A percentile compares a stretch with the other conserved stretches of the same genome.
phyloP scores from a whole-genome alignment of 2,888 invertebrate species.

The Drosophila acutilabella region DNA sequence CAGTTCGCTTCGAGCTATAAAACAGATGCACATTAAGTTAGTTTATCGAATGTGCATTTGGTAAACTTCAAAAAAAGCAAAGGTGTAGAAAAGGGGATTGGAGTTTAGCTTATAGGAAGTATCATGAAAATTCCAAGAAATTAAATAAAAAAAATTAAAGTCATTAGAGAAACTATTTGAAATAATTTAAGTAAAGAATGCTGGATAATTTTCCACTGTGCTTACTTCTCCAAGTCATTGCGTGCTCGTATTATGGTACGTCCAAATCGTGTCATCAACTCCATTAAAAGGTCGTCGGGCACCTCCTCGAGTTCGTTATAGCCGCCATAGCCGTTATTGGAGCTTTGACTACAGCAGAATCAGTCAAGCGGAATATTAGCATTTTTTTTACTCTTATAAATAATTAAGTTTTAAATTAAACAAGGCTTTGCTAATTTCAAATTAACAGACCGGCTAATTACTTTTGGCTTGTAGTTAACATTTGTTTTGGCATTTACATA shows the following conservation, averaged over 20 bases:
- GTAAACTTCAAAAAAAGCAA: too few species aligned
- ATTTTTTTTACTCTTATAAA: conserved; percentile 45
- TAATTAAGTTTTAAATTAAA: conserved; percentile 47
- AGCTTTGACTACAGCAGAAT: conserved; percentile 71
- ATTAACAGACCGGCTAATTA: conserved; percentile 49
- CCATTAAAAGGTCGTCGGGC: conserved; percentile 90
- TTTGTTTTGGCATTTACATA: conserved; percentile 44
- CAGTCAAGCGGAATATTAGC: conserved; percentile 73
- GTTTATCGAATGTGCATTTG: too few species aligned
- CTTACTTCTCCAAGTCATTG: conserved; percentile 93
- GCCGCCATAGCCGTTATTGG: conserved; percentile 74
- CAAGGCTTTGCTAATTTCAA: conserved; percentile 31
- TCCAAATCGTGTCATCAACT: conserved; percentile 91
- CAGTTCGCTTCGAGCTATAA: conserved; percentile 88
- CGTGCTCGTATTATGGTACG: conserved; percentile 91
- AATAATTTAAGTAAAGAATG: neutral
- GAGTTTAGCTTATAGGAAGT: too few species aligned
- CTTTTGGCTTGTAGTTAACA: conserved; percentile 35
- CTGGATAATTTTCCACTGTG: neutral
- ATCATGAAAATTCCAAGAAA: too few species aligned
- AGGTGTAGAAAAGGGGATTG: too few species aligned
- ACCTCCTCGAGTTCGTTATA: conserved; percentile 89
- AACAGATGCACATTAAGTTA: neutral
- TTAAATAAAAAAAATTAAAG: too few species aligned
- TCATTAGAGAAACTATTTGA: too few species aligned